These are phyloP conservation scores for Pterostichus madidus DNA, from an alignment of 2,888 invertebrate species.

Conservation along the genomic window DNA sequence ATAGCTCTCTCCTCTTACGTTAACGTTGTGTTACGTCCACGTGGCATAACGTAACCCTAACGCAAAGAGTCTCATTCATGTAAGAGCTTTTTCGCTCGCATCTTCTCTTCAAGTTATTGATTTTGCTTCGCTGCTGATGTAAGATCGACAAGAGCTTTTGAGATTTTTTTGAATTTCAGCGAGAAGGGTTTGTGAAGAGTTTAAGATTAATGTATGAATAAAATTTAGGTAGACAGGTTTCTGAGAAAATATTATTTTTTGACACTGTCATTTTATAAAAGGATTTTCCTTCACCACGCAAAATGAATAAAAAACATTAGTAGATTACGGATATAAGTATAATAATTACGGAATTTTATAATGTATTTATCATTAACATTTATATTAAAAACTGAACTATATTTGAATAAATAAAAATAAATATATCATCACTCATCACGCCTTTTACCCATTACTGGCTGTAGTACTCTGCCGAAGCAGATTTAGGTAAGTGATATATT, in stretches of 20 bases:
- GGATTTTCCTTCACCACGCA: no score
- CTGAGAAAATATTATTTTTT: not conserved
- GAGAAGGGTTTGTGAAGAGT: not conserved
- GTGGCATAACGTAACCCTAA: not conserved
- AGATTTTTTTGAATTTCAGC: slow-evolving; percentile 12
- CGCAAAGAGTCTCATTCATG: slow-evolving; percentile 23
- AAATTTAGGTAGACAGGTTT: not conserved
- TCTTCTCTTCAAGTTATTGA: slow-evolving; percentile 12
- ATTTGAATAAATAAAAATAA: no score
- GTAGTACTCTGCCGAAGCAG: no score
- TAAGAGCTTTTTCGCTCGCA: not conserved
- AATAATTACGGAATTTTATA: no score
- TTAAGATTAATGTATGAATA: slow-evolving; percentile 12
- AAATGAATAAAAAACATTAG: no score
- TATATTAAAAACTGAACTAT: no score
- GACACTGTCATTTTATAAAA: no score
- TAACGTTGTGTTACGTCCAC: not conserved
- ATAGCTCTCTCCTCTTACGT: not conserved
- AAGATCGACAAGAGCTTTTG: slow-evolving; percentile 10
- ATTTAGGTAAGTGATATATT: no score
- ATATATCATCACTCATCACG: no score
- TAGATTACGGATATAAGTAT: no score
- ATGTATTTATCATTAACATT: no score
- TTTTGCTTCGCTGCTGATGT: slow-evolving; percentile 3
- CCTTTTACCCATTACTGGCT: no score